These are phyloP conservation scores for Eupithecia pulchellata DNA, from an alignment of 2,888 invertebrate species.

Conservation along the genomic window DNA sequence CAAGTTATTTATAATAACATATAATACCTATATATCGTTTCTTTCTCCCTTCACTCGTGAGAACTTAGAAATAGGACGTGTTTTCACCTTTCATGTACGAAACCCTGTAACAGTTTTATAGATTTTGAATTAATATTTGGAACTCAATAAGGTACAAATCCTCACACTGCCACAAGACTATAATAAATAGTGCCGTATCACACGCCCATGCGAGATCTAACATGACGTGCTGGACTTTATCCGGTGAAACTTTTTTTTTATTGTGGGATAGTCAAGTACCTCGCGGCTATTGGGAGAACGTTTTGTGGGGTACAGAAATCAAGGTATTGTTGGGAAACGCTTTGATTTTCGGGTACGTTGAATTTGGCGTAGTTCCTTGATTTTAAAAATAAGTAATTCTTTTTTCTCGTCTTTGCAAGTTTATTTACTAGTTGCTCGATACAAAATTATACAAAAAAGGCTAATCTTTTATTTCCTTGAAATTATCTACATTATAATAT, in stretches of 20 bases:
- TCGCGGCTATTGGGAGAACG: not conserved
- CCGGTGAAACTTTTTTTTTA: constrained; percentile 16
- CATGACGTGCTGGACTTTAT: constrained; percentile 34
- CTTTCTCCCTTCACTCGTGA: no score
- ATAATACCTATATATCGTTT: no score
- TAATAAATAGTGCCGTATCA: constrained; percentile 29
- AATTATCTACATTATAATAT: no score
- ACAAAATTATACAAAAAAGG: no score
- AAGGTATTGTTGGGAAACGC: not conserved
- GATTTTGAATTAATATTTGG: not conserved
- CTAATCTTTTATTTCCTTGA: no score
- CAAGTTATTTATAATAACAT: no score
- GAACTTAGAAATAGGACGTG: no score
- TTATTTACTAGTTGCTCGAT: not conserved
- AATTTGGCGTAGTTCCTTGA: not conserved
- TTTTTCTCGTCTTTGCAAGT: not conserved
- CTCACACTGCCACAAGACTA: not conserved
- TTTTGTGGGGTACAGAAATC: not conserved
- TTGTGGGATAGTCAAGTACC: constrained; percentile 4
- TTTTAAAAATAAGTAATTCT: not conserved
- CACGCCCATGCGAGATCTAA: constrained; percentile 24
- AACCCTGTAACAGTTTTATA: no score
- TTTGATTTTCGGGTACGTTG: not conserved
- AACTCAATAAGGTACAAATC: not conserved
- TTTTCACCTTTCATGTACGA: no score